Evolutionary conservation across 1,140 invertebrate genomes (phyloP).

Genomic region (Eriocheir sinensis): DNA sequence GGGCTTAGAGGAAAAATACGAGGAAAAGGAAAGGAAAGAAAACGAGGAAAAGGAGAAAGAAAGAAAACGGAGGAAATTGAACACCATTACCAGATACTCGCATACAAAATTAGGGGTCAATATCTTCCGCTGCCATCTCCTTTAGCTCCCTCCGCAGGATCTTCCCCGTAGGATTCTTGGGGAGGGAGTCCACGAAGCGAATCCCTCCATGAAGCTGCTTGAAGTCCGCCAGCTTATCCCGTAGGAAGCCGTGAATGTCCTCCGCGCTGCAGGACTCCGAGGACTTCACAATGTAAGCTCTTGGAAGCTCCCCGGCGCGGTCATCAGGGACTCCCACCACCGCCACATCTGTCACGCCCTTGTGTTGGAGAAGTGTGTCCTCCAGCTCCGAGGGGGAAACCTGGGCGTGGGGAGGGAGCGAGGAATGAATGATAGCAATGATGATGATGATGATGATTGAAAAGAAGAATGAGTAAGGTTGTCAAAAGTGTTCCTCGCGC

Average conservation of each 20-base stretch:
- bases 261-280: constrained; percentile 81
- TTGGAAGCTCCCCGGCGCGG: constrained; percentile 88
- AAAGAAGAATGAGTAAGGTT: no score
- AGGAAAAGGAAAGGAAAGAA: no score
- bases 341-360: constrained; percentile 83
- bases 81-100: no score
- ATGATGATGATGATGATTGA: no score
- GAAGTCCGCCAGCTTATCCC: constrained; percentile 79
- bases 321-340: constrained; percentile 90
- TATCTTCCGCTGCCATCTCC: constrained; percentile 66
- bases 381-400: constrained; percentile 84
- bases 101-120: no score
- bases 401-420: constrained; percentile 82
- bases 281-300: constrained; percentile 87
- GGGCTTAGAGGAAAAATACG: no score
- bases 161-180: constrained; percentile 82
- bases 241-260: constrained; percentile 82
- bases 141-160: constrained; percentile 81
- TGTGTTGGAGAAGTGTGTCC: constrained; percentile 82
- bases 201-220: constrained; percentile 81
- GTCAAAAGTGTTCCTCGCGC: no score
- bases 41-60: no score
- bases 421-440: no score
- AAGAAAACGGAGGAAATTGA: no score
- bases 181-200: constrained; percentile 81